Percentiles rank a stretch among this genome's conserved stretches.
phyloP scores from a whole-genome alignment of 2,888 invertebrate species.

The Scaptomyza caliginosa region DNA sequence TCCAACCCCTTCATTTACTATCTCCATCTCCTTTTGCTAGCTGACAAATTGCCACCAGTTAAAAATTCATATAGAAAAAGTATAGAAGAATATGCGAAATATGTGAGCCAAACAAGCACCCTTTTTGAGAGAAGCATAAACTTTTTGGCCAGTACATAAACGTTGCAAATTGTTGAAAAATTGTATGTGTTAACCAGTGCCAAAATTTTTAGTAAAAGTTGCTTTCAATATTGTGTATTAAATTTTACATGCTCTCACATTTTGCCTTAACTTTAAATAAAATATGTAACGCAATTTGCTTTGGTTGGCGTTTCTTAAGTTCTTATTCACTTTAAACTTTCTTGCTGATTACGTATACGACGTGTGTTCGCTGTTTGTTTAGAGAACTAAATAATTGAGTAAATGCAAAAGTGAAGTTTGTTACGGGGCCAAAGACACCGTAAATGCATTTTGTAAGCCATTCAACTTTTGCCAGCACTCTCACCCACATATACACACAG shows the following conservation, averaged over 20 bases:
- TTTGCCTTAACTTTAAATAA: not conserved
- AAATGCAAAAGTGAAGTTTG: conserved; percentile 27
- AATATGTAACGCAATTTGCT: not conserved
- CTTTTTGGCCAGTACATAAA: conserved; percentile 12
- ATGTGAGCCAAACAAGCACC: conserved; percentile 19
- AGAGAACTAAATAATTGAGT: conserved; percentile 41
- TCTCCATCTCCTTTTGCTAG: not conserved
- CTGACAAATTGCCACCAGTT: conserved; percentile 65
- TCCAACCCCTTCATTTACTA: not conserved
- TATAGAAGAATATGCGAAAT: conserved; percentile 32
- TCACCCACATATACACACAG: conserved; percentile 11
- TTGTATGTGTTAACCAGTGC: not conserved
- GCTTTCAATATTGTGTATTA: not conserved
- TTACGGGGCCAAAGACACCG: conserved; percentile 34
- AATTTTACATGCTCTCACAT: not conserved
- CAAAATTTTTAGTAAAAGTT: conserved; percentile 4
- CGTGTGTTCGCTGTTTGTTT: not conserved
- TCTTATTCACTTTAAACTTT: not conserved
- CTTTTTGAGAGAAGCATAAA: not conserved
- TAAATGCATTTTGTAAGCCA: conserved; percentile 50
- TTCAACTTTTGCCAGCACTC: conserved; percentile 44
- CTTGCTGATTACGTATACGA: not conserved
- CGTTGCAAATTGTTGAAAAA: conserved; percentile 17
- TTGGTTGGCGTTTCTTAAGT: not conserved
- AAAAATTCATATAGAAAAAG: conserved; percentile 42